These are phyloP conservation scores for Lissocephala sabroskyi DNA, from an alignment of 2,888 invertebrate genomes.

Conservation along the genomic window DNA sequence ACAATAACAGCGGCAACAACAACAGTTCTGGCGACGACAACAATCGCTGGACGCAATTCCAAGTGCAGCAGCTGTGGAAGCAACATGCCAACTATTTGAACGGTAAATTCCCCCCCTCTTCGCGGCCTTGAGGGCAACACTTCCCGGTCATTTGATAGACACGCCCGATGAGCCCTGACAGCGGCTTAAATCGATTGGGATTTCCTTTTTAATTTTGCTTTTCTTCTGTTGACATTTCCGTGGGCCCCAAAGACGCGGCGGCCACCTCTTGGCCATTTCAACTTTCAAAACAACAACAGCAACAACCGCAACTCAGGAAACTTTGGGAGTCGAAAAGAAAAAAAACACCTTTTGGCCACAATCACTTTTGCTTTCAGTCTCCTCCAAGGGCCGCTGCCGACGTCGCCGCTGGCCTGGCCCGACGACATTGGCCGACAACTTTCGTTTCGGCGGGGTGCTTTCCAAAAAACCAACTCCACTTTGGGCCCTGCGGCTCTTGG, in stretches of 20 bases:
- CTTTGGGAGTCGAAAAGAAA: too few species aligned
- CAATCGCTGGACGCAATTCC: conserved; percentile 73
- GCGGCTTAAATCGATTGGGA: conserved; percentile 57
- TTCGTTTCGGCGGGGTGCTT: conserved; percentile 52
- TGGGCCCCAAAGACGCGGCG: conserved; percentile 18
- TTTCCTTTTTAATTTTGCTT: neutral
- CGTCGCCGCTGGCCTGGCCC: conserved; percentile 15
- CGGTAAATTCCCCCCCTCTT: conserved; percentile 67
- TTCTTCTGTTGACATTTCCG: conserved; percentile 43
- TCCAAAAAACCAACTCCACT: conserved; percentile 18
- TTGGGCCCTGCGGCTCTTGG: too few species aligned
- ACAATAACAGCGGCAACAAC: conserved; percentile 31
- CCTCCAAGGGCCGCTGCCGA: conserved; percentile 28
- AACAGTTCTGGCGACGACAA: conserved; percentile 61
- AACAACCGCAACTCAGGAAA: too few species aligned
- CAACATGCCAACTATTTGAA: conserved; percentile 73
- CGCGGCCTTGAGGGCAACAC: conserved; percentile 8
- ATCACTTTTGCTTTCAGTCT: conserved; percentile 58
- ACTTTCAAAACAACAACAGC: too few species aligned
- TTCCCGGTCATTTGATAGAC: too few species aligned
- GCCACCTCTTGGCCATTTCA: conserved; percentile 33
- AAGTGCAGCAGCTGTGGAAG: conserved; percentile 73
- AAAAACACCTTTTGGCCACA: conserved; percentile 52
- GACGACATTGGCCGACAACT: conserved; percentile 58
- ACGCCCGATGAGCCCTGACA: too few species aligned